These are phyloP conservation scores for Cichlasoma orientale DNA, from an alignment of 2,797 vertebrate species.

Conservation along the genomic window DNA sequence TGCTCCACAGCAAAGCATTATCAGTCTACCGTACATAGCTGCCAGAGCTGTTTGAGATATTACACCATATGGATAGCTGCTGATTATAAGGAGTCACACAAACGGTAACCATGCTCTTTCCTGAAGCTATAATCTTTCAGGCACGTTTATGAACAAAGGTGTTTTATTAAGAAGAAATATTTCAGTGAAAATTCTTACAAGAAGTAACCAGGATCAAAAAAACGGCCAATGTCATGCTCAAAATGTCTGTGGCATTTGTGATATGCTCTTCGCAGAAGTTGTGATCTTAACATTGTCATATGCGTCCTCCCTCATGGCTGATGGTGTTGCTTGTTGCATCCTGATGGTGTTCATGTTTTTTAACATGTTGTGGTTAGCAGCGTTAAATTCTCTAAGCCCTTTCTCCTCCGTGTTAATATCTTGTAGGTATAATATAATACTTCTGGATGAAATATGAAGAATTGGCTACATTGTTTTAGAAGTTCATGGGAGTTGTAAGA, in stretches of 20 bases:
- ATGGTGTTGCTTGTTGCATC: neutral
- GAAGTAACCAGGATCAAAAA: neutral
- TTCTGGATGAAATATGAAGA: neutral
- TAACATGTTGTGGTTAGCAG: neutral
- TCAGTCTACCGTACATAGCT: slow-evolving; percentile 13
- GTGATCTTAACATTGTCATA: slow-evolving; percentile 6
- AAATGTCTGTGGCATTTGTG: neutral
- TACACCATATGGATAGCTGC: slow-evolving; percentile 25
- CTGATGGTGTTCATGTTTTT: neutral
- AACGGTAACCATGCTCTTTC: neutral
- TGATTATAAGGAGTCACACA: slow-evolving; percentile 13
- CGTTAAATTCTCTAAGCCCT: neutral
- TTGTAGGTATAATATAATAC: neutral
- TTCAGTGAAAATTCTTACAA: slow-evolving; percentile 4
- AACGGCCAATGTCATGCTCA: neutral
- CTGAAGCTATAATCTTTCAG: neutral
- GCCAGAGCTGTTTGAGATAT: slow-evolving; percentile 47
- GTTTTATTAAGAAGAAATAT: slow-evolving; percentile 3
- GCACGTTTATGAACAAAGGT: slow-evolving; percentile 31
- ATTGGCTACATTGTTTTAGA: neutral
- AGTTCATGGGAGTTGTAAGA: neutral
- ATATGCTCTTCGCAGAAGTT: neutral
- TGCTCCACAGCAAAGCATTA: slow-evolving; percentile 11
- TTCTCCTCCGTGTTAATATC: neutral
- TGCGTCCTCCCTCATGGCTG: neutral